Conservation (phyloP, 2,888 invertebrate species). For the Nemurella pictetii region DNA sequence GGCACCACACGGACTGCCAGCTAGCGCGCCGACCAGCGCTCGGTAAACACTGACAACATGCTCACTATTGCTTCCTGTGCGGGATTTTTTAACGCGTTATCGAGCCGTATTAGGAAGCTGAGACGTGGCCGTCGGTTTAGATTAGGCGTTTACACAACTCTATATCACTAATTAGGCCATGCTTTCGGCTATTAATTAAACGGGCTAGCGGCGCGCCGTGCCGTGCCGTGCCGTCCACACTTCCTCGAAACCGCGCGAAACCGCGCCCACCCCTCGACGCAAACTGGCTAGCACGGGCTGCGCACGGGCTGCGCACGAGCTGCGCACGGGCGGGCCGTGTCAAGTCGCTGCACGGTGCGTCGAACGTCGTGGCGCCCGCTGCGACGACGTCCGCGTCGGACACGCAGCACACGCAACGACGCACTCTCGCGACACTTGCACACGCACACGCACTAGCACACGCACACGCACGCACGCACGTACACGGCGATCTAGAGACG, state of each 20-base stretch:
- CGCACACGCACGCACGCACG: not conserved
- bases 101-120: not conserved
- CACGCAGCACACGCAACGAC: not conserved
- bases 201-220: too few species aligned
- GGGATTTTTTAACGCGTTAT: not conserved
- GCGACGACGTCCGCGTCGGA: not conserved
- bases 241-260: not conserved
- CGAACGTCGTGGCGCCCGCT: not conserved
- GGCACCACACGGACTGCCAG: not conserved
- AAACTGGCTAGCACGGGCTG: not conserved
- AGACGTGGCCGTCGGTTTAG: not conserved
- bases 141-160: not conserved
- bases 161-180: not conserved
- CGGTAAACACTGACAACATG: not conserved
- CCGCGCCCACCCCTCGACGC: not conserved
- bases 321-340: not conserved
- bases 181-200: not conserved
- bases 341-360: too few species aligned
- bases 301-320: not conserved
- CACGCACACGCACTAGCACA: not conserved
- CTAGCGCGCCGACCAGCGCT: not conserved
- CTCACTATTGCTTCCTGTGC: not conserved
- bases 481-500: not conserved
- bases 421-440: not conserved
- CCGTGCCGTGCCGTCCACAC: too few species aligned